Evolutionary conservation across 2,113 vertebrate species (phyloP).

Genomic region (Rhagologus leucostigma): DNA sequence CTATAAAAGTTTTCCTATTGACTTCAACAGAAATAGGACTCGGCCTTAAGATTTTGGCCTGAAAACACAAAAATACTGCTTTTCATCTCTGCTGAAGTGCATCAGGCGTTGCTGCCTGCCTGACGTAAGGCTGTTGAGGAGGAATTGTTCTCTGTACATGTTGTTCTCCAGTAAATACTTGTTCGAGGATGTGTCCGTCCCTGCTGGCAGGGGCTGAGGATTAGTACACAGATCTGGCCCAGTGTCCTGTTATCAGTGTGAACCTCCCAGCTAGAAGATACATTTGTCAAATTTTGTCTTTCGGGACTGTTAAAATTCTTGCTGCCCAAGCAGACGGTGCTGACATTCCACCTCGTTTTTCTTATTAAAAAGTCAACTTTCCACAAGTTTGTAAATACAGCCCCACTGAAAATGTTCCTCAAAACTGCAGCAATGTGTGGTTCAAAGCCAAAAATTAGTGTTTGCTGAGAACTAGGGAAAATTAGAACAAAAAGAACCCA

Average conservation of each 20-base stretch:
- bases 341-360: not conserved
- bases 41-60: not conserved
- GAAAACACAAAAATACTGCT: not conserved
- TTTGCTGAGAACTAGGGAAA: not conserved
- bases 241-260: not conserved
- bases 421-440: not conserved
- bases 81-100: not conserved
- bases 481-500: not conserved
- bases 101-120: not conserved
- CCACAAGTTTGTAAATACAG: not conserved
- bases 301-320: not conserved
- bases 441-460: not conserved
- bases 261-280: not conserved
- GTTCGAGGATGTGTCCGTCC: not conserved
- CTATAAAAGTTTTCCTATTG: not conserved
- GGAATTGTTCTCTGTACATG: constrained; percentile 23
- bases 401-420: not conserved
- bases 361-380: not conserved
- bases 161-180: constrained; percentile 5
- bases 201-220: not conserved
- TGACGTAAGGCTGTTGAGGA: not conserved
- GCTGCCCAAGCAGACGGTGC: not conserved
- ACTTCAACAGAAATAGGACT: not conserved
- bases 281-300: not conserved
- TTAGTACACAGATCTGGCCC: not conserved